Conservation (phyloP, 2,888 invertebrate genomes). For the Stenichneumon culpator region DNA sequence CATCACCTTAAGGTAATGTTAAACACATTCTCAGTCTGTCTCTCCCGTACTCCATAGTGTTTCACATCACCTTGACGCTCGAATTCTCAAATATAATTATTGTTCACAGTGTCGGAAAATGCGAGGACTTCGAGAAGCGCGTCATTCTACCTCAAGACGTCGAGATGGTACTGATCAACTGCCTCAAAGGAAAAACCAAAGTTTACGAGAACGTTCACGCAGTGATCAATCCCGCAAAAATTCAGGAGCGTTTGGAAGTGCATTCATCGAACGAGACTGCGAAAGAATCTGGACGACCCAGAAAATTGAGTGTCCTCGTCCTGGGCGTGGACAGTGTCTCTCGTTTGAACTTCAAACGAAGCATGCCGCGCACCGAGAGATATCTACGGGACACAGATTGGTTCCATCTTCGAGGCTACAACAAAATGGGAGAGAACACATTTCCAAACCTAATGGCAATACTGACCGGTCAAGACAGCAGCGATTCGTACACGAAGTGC, state of each 20-base stretch:
- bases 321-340: slow-evolving; percentile 96
- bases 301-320: slow-evolving; percentile 89
- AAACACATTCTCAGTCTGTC: too few species aligned
- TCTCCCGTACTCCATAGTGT: too few species aligned
- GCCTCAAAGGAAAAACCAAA: slow-evolving; percentile 81
- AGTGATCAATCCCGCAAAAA: slow-evolving; percentile 86
- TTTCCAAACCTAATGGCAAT: slow-evolving; percentile 96
- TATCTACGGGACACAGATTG: slow-evolving; percentile 90
- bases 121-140: slow-evolving; percentile 85
- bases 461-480: slow-evolving; percentile 89
- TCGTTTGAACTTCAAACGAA: slow-evolving; percentile 90
- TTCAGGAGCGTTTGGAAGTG: slow-evolving; percentile 84
- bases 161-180: slow-evolving; percentile 86
- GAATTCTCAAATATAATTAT: neutral
- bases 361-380: slow-evolving; percentile 90
- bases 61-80: neutral
- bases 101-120: slow-evolving; percentile 84
- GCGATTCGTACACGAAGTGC: slow-evolving; percentile 86
- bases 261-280: neutral
- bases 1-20: too few species aligned
- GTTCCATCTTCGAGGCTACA: slow-evolving; percentile 91
- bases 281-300: slow-evolving; percentile 38
- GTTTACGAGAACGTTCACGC: slow-evolving; percentile 87
- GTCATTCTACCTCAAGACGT: slow-evolving; percentile 82
- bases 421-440: slow-evolving; percentile 94